Evolutionary conservation across 2,113 vertebrate species (phyloP).

Genomic region (Scopus umbretta): DNA sequence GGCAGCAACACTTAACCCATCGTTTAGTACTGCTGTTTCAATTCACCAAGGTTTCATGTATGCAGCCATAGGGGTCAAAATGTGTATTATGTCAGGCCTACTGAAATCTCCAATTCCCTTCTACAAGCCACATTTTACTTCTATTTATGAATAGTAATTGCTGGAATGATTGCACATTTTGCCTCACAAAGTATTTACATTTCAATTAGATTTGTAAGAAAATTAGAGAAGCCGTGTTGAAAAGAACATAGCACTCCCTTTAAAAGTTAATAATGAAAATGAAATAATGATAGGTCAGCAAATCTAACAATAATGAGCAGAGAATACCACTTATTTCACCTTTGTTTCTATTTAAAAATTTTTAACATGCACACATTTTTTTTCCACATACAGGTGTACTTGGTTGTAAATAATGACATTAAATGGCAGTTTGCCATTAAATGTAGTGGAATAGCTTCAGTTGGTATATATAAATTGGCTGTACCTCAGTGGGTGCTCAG

Average conservation of each 20-base stretch:
- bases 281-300: background rate
- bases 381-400: background rate
- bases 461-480: background rate
- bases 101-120: background rate
- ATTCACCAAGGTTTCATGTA: background rate
- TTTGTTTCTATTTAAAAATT: background rate
- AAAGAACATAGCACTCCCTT: background rate
- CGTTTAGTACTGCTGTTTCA: background rate
- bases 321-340: background rate
- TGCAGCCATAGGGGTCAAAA: background rate
- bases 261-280: background rate
- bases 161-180: background rate
- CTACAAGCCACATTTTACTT: background rate
- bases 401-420: background rate
- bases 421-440: background rate
- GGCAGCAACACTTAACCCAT: background rate
- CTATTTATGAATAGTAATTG: background rate
- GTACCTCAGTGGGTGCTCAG: background rate
- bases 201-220: background rate
- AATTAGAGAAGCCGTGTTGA: background rate
- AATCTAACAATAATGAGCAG: background rate
- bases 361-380: background rate
- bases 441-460: background rate
- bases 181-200: background rate
- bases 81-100: background rate